Evolutionary conservation across 2,797 vertebrate genomes (phyloP).

Genomic region (Nannoperca obscura): DNA sequence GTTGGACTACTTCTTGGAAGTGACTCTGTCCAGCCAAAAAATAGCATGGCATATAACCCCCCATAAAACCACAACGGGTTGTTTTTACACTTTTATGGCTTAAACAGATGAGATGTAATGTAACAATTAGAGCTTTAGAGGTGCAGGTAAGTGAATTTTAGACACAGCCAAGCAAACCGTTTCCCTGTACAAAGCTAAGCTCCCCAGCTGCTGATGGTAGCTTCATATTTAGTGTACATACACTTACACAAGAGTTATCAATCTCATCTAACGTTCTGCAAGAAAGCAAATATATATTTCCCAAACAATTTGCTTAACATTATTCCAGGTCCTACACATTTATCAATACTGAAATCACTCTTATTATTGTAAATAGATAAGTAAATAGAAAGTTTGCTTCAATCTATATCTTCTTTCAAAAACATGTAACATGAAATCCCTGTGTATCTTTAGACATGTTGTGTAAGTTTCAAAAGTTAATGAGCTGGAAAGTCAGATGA

Average conservation of each 20-base stretch:
- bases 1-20: conserved; percentile 1
- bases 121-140: neutral
- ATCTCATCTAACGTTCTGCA: neutral
- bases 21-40: neutral
- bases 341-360: neutral
- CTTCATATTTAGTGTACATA: neutral
- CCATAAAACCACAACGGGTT: neutral
- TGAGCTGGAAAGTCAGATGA: conserved; percentile 51
- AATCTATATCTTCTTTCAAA: conserved; percentile 28
- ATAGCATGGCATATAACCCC: neutral
- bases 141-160: neutral
- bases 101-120: neutral
- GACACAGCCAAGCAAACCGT: neutral
- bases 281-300: neutral
- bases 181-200: neutral
- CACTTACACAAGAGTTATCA: too few species aligned
- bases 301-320: neutral
- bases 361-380: too few species aligned
- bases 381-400: neutral
- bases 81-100: neutral
- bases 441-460: conserved; percentile 15
- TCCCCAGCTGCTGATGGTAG: neutral
- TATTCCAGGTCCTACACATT: neutral
- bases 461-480: conserved; percentile 48
- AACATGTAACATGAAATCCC: conserved; percentile 11